Percentiles rank a stretch among this genome's conserved stretches.
Evolutionary conservation across 2,888 invertebrate species (phyloP).

Genomic region (Mesochorus sp.): DNA sequence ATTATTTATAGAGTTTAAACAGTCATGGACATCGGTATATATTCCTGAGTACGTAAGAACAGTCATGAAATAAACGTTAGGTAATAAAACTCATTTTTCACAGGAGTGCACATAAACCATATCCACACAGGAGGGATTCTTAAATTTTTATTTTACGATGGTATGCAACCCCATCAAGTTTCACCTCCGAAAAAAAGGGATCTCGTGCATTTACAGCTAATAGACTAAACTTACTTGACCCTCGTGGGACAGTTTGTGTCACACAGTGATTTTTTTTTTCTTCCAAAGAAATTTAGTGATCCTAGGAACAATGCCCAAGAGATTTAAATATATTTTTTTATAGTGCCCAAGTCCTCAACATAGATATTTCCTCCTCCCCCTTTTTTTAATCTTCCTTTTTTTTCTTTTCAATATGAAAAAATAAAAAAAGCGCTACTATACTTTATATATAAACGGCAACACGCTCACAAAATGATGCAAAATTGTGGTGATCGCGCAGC

Average conservation of each 20-base stretch:
- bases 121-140: background rate
- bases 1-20: slow-evolving; percentile 10
- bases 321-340: slow-evolving; percentile 2
- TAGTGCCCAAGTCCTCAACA: background rate
- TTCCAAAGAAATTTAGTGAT: background rate
- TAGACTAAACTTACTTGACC: background rate
- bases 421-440: slow-evolving; percentile 53
- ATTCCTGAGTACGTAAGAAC: slow-evolving; percentile 26
- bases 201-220: background rate
- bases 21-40: slow-evolving; percentile 8
- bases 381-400: slow-evolving; percentile 25
- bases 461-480: slow-evolving; percentile 32
- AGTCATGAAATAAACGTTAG: background rate
- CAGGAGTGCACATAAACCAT: background rate
- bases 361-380: background rate
- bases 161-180: background rate
- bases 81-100: background rate
- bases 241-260: background rate
- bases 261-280: too few relatives aligned
- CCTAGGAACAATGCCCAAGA: background rate
- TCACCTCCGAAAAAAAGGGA: background rate
- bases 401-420: slow-evolving; percentile 57
- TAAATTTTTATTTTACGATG: background rate
- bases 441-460: slow-evolving; percentile 47
- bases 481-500: too few relatives aligned